phyloP scores from a whole-genome alignment of 30 jellyfish, hydroid and myxozoan species.

The Turritopsis rubra region DNA sequence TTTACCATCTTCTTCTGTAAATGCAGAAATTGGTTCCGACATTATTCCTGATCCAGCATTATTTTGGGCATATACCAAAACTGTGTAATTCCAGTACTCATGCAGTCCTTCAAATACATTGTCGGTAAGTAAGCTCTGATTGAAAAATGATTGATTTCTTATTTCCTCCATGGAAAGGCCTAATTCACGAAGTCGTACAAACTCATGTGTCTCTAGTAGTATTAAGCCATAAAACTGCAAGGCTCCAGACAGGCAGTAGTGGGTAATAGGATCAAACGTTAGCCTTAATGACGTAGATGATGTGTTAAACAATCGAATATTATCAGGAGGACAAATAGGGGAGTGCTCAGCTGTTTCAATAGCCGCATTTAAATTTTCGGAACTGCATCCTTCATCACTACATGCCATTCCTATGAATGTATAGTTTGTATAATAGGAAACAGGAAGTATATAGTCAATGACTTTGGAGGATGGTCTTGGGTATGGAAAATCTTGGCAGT shows the following conservation, averaged over 20 bases:
- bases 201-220: constrained; percentile 1
- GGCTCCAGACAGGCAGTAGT: neutral
- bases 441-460: neutral
- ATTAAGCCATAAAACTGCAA: constrained; percentile 8
- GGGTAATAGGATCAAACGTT: constrained; percentile 1
- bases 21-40: neutral
- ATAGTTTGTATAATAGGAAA: neutral
- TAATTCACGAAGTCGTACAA: neutral
- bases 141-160: neutral
- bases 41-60: constrained; percentile 11
- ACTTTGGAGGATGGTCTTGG: neutral
- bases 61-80: constrained; percentile 6
- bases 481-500: neutral
- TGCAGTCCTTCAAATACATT: neutral
- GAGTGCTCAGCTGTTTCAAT: constrained; percentile 3
- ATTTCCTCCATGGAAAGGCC: neutral
- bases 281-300: constrained; percentile 2
- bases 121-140: neutral
- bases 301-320: neutral
- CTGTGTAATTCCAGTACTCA: constrained; percentile 23
- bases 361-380: neutral
- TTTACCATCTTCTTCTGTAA: constrained; percentile 17
- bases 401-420: constrained; percentile 5
- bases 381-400: constrained; percentile 10
- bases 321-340: constrained; percentile 9